phyloP scores from a whole-genome alignment of 2,888 invertebrate genomes.

The Nomada lathburiana region DNA sequence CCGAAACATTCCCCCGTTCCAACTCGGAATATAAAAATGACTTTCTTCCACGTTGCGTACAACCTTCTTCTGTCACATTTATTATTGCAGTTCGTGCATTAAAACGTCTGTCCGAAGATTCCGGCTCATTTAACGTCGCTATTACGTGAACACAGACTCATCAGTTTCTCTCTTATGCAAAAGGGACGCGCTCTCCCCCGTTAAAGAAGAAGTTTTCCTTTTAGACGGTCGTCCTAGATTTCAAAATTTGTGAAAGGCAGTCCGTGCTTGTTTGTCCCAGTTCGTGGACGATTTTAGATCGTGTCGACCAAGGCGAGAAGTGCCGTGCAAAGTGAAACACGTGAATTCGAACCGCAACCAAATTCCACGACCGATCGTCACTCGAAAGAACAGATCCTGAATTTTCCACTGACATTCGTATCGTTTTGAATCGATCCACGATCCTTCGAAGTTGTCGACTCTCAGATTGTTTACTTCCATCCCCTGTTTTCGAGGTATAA shows the following conservation, averaged over 20 bases:
- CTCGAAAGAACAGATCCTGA: not conserved
- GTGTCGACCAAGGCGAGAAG: slow-evolving; percentile 23
- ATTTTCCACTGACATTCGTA: slow-evolving; percentile 16
- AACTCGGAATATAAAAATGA: not conserved
- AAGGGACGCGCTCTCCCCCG: slow-evolving; percentile 6
- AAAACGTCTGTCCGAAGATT: not conserved
- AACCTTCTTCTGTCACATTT: not conserved
- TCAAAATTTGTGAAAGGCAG: slow-evolving; percentile 54
- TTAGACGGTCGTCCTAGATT: slow-evolving; percentile 56
- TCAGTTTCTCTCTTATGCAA: slow-evolving; percentile 40
- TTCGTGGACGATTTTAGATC: slow-evolving; percentile 49
- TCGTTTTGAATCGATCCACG: slow-evolving; percentile 22
- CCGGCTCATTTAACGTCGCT: slow-evolving; percentile 13
- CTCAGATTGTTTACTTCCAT: too few relatives aligned
- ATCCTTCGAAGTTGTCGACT: not conserved
- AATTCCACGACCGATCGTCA: slow-evolving; percentile 15
- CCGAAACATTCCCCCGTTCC: not conserved
- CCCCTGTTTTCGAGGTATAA: not conserved
- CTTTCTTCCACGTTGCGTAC: not conserved
- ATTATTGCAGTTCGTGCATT: not conserved
- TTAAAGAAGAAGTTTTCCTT: slow-evolving; percentile 52
- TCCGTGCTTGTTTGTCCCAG: slow-evolving; percentile 54
- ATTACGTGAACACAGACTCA: slow-evolving; percentile 13
- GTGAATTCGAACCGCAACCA: slow-evolving; percentile 18
- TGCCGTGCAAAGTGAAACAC: slow-evolving; percentile 10